These are phyloP conservation scores for Zeuzera pyrina DNA, from an alignment of 2,888 invertebrate genomes.

Conservation along the genomic window DNA sequence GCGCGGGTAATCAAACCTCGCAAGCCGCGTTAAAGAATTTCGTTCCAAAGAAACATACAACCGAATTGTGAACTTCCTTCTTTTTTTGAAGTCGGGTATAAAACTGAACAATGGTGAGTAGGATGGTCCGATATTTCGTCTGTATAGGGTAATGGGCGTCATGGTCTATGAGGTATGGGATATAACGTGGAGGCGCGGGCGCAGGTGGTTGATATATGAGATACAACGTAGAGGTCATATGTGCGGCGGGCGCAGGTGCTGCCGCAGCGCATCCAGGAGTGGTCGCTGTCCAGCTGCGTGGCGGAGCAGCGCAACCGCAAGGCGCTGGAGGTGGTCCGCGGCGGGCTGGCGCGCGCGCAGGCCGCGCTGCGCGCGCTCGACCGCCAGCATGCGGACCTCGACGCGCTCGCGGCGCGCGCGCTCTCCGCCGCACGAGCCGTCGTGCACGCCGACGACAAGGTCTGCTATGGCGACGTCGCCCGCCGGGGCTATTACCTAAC, in stretches of 20 bases:
- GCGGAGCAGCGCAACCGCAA: conserved; percentile 88
- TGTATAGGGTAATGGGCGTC: no score
- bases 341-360: conserved; percentile 84
- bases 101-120: no score
- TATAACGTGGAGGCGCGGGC: no score
- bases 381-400: conserved; percentile 82
- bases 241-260: conserved; percentile 71
- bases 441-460: conserved; percentile 73
- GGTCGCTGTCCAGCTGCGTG: conserved; percentile 88
- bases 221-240: no score
- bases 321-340: conserved; percentile 80
- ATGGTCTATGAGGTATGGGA: no score
- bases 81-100: no score
- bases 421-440: conserved; percentile 77
- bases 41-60: no score
- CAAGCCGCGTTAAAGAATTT: no score
- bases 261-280: conserved; percentile 93
- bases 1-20: no score
- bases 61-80: no score
- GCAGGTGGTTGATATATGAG: no score
- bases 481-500: not conserved
- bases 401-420: conserved; percentile 85
- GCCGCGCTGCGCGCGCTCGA: conserved; percentile 86
- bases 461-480: conserved; percentile 13
- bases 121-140: no score